Base-by-base conservation (phyloP, 2,797 vertebrate genomes). In the Chanos chanos region DNA sequence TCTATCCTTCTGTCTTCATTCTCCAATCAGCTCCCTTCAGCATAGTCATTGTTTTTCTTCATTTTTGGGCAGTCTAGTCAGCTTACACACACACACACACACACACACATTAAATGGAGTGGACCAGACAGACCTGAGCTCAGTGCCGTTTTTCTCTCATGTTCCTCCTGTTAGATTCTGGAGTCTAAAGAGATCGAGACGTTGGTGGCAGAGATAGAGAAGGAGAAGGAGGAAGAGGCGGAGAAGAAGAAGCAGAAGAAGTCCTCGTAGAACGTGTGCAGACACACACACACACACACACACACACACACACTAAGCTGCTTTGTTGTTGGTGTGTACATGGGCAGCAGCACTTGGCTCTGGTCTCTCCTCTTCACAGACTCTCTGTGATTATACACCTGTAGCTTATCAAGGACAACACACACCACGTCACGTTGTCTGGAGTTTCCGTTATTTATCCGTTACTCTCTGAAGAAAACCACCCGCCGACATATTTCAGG, bases 231-330 rank as follows among this genome's bases (percentile, higher is more conserved):
- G 64, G 78, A 92, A 72, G 91, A 92, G 62, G 90, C 83, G 49
- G 88, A 92, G 76, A 94, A 92, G 86, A 94, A 92, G 81, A 93
- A 92, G 55, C 87, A 88, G 75, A 92, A 91, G 76, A 91, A 92
- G 71, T 81, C 86, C 33, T 85, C 80, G 19, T 83, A 83, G 83
- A 76, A 54, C 56, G 33, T 9, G 39, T 7, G 27, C 56, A 33
- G 4, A n/a, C 6, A 12, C 2, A 40, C 24, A 25, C 18, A 22
- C 31, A 8, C 28, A 24, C 52, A 44, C 4, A 30, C 56, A 33
- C 4, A n/a, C 6, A 12, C 2, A 40, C 24, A 25, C 18, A 22
- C 31, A 8, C 28, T 24, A 52, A 44, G 4, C 30, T 64, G 48
- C 8, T 21, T 47, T 2, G 5, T 59, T 69, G 22, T 30, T 64